Evolutionary conservation across 1,140 invertebrate genomes (phyloP), one percentile per base, ranked within the genome.

Genomic region (Drosophila mojavensis): DNA sequence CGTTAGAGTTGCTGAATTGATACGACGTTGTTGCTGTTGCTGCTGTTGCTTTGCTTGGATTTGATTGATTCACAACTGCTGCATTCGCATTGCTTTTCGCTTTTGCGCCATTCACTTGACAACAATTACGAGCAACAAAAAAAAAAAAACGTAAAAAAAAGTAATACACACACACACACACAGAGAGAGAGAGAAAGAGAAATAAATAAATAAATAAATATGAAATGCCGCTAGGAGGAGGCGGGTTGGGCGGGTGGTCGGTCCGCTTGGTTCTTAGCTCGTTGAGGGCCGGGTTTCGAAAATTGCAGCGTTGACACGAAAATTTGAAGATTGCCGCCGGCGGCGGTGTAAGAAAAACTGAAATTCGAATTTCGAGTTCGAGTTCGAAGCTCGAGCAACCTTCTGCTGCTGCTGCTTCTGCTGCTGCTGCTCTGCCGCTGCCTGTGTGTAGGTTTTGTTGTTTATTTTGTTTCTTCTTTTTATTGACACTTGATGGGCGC

Each of bases 401-500:
- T 72, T 72, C 69, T 72, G 69, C 17, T 39, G 61, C 20, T 67
- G 26, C 54, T 72, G 69, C 17, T 39, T 53, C 20, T 67, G 26
- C 54, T 43, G 10, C 13, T 56, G 24, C 47, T 39, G 13, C n/a
- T 61, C 1, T 36, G 7, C 4, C 1, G 13, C 28, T 30, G 48
- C n/a, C 3, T 39, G 10, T 39, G 36, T 55, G 53, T 15, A 28
- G 39, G 3, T 26, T 6, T 26, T 61, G 45, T 51, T 53, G 24
- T 50, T 58, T 30, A 13, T 56, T n/a, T 51, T 68, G 26, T 61
- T 61, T 55, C 20, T 69, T 26, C 3, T 11, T 63, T 68, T 73
- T 73, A 73, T 73, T 73, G 58, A 73, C 70, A 68, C 64, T 72
- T 72, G 61, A 28, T 56, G 68, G 60, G 68, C 68, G 60, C 53